These are phyloP conservation scores for Zophobas atratus DNA, from an alignment of 1,140 invertebrate genomes.

Conservation along the genomic window DNA sequence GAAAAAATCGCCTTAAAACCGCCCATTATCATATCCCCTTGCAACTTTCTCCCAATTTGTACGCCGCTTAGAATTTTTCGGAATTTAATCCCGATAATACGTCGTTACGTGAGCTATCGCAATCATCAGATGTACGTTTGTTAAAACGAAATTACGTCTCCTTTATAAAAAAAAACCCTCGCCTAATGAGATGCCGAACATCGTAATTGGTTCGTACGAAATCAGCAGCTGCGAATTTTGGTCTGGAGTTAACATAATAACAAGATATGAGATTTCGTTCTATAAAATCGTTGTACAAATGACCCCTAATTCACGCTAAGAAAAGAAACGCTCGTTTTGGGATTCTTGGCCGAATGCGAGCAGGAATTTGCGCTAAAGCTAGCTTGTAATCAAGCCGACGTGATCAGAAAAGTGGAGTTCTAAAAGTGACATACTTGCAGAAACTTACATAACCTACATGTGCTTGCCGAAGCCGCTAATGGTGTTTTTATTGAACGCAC, in stretches of 20 bases:
- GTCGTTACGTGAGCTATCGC: no score
- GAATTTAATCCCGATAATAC: no score
- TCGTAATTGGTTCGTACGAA: no score
- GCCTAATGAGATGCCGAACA: no score
- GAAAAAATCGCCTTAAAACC: no score
- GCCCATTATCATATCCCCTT: no score
- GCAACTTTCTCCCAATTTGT: no score
- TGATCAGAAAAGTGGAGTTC: constrained; percentile 20
- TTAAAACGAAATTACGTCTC: no score
- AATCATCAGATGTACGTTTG: no score
- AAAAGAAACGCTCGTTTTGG: background rate
- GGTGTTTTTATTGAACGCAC: constrained; percentile 36
- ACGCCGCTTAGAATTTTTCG: no score
- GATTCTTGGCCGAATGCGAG: background rate
- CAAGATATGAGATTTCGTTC: background rate
- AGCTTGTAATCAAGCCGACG: constrained; percentile 18
- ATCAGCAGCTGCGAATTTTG: background rate
- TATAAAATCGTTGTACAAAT: background rate
- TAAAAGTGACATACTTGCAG: constrained; percentile 31
- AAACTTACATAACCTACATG: constrained; percentile 25
- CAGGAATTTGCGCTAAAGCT: background rate
- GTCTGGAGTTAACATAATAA: background rate
- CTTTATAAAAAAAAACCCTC: no score
- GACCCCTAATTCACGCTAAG: background rate
- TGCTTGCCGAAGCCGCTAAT: constrained; percentile 19